A percentile compares a stretch with the other conserved stretches of the same genome.
Conservation (phyloP, 2,797 vertebrate genomes). For the Dromococcyx pavoninus region DNA sequence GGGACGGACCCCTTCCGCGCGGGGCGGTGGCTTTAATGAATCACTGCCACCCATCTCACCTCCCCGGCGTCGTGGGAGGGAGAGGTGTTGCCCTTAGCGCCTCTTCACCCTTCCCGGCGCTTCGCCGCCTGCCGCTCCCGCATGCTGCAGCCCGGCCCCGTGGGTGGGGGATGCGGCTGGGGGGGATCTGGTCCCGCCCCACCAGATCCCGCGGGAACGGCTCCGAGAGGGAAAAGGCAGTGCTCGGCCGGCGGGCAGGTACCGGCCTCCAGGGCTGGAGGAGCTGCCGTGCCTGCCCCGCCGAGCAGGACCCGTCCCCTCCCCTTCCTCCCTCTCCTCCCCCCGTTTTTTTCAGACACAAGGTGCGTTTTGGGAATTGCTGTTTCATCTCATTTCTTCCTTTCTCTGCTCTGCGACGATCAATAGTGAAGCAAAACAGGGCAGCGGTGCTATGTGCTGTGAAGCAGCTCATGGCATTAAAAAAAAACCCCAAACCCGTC, state of each 20-base stretch:
- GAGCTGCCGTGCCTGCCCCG: neutral
- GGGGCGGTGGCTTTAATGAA: neutral
- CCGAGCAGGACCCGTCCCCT: no score
- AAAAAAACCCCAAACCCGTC: neutral
- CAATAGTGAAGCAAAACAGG: neutral
- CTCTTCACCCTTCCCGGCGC: no score
- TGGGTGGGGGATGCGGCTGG: no score
- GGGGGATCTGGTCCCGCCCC: no score
- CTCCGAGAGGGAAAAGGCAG: neutral
- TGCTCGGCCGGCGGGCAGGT: neutral
- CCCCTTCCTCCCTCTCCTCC: fast-evolving
- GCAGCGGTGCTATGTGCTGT: neutral
- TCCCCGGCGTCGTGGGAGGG: neutral
- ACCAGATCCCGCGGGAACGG: neutral
- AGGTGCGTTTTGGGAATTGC: neutral
- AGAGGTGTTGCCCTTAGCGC: neutral
- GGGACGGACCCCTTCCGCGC: neutral
- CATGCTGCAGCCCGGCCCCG: no score
- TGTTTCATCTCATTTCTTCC: neutral
- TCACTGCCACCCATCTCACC: neutral
- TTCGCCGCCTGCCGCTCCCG: neutral
- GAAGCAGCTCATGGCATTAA: no score
- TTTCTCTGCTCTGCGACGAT: neutral
- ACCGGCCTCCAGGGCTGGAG: neutral
- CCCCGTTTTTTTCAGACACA: no score